Percentiles rank a stretch among this genome's conserved stretches.
Conservation (phyloP, 2,888 invertebrate species). For the Ectemnius continuus region DNA sequence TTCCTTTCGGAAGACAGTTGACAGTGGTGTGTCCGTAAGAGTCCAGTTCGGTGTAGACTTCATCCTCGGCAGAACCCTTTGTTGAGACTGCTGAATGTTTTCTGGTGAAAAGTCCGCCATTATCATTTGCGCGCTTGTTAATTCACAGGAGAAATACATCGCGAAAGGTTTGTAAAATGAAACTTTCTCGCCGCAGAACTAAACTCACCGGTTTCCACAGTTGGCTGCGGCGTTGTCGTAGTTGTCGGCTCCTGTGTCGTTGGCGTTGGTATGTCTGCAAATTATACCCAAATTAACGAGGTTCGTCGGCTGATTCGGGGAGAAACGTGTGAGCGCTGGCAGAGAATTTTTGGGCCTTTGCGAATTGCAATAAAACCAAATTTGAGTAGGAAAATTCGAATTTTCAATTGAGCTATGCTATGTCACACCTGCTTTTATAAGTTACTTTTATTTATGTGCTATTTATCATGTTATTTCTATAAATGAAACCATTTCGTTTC, state of each 20-base stretch:
- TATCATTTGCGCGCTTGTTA: not conserved
- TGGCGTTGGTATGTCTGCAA: conserved; percentile 69
- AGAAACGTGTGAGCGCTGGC: too few species aligned
- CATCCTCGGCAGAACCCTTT: conserved; percentile 64
- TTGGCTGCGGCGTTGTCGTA: conserved; percentile 59
- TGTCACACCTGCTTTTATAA: too few species aligned
- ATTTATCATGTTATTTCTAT: too few species aligned
- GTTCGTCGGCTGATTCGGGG: too few species aligned
- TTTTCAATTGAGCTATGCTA: too few species aligned
- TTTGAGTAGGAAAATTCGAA: too few species aligned
- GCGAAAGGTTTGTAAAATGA: not conserved
- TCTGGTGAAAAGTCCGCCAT: conserved; percentile 60
- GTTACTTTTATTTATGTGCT: too few species aligned
- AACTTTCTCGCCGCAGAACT: not conserved
- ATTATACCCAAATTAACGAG: not conserved
- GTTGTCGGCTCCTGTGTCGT: conserved; percentile 67
- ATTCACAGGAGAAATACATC: not conserved
- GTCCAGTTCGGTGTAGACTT: conserved; percentile 66
- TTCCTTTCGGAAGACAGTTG: conserved; percentile 64
- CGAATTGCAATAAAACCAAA: too few species aligned
- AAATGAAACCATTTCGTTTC: too few species aligned
- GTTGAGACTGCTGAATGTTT: conserved; percentile 63
- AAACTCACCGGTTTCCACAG: conserved; percentile 62
- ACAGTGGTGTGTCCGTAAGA: conserved; percentile 67
- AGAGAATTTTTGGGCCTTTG: too few species aligned